Evolutionary conservation across 2,113 vertebrate genomes (phyloP), one percentile per base, ranked within the genome.

Genomic region (Lepisosteus osseus): DNA sequence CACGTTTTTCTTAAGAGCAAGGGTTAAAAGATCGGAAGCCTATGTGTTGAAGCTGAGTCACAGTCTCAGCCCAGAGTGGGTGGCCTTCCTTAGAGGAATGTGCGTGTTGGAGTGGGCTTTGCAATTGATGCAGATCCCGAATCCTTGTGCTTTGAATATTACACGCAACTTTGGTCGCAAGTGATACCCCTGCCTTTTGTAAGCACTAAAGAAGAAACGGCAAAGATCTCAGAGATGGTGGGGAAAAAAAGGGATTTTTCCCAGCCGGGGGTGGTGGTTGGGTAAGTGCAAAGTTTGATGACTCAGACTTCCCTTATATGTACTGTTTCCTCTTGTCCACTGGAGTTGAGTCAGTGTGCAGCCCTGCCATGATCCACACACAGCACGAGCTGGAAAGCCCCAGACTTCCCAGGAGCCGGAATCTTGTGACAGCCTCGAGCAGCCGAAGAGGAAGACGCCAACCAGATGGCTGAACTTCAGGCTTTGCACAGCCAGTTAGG

Each of bases 171-270:
- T 17, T 29, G 17, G n/a, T 4, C 29, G 2, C 61, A 63, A 63
- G 17, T 63, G 47, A 51, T 51, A 6, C 5, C 17, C 61, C 2
- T 4, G 43, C 57, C 17, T 71, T 71, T 54, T 29, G 7, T 15
- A 63, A 63, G 54, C 47, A 6, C n/a, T 67, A 44, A 57, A 57
- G 65, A 65, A 44, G 56, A 73, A 67, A 68, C 65, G 67, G 65
- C 9, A 11, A 40, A 42, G 56, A 42, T 29, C 3, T 68, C 41
- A 40, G n/a, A 44, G 65, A 9, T 0, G 3, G 17, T 15, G 3
- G 56, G 55, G 12, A 13, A 41, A 13, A 3, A 43, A 43, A 51
- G 44, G 29, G 17, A 4, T 15, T 51, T 42, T 55, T 13, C 72
- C 72, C 56, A 51, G n/a, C 17, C n/a, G 29, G 29, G 29, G 29